Evolutionary conservation across 2,113 vertebrate species (phyloP).

Genomic region (Stigmatopora nigra): DNA sequence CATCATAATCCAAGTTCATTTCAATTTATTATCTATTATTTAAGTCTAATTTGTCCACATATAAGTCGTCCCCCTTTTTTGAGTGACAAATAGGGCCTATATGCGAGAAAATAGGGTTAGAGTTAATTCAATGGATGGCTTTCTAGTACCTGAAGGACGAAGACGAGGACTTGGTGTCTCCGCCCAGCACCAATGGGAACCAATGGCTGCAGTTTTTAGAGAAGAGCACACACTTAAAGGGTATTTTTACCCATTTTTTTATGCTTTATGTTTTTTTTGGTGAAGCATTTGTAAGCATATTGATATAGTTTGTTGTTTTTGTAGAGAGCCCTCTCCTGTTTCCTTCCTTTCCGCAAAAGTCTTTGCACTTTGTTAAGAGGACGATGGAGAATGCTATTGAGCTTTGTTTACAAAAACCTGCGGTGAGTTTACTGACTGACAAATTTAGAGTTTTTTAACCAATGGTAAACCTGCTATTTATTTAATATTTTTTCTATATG

Average conservation of each 20-base stretch:
- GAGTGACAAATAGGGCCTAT: no score
- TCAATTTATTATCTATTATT: no score
- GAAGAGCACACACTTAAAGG: slow-evolving; percentile 83
- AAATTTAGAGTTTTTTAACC: background rate
- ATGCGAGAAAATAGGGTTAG: no score
- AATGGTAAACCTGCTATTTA: background rate
- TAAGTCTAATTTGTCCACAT: no score
- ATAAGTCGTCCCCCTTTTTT: no score
- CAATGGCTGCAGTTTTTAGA: slow-evolving; percentile 93
- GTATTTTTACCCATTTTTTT: slow-evolving; percentile 50
- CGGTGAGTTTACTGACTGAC: slow-evolving; percentile 70
- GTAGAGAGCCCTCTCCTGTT: slow-evolving; percentile 91
- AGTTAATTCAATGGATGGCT: background rate
- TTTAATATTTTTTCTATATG: background rate
- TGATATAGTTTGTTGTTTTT: slow-evolving; percentile 22
- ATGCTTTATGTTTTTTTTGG: background rate
- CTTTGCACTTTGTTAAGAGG: slow-evolving; percentile 91
- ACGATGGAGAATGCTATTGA: slow-evolving; percentile 89
- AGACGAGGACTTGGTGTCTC: slow-evolving; percentile 92
- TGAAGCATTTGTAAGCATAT: background rate
- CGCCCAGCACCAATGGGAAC: slow-evolving; percentile 89
- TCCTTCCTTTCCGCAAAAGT: slow-evolving; percentile 90
- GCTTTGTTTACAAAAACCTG: slow-evolving; percentile 87
- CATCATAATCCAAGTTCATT: no score
- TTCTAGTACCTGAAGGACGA: slow-evolving; percentile 96